A percentile compares a stretch with the other conserved stretches of the same genome.
These are phyloP conservation scores for Pogonophryne albipinna DNA, from an alignment of 2,797 vertebrate species.

Conservation along the genomic window DNA sequence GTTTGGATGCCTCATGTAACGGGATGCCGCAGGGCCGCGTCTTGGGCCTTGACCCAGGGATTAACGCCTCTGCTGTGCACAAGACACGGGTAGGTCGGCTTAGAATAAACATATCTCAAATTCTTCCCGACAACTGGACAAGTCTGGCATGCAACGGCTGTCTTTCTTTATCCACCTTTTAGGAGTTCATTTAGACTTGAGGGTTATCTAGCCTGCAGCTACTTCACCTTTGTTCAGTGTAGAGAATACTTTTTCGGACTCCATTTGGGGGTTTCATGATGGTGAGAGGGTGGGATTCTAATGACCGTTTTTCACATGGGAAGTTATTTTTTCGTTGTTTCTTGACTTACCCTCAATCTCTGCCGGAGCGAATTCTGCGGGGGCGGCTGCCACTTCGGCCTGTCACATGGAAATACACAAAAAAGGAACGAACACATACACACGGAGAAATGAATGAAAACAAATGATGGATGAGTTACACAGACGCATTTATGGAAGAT, in stretches of 20 bases:
- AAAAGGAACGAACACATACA: neutral
- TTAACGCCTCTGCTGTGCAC: conserved; percentile 52
- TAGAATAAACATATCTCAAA: conserved; percentile 77
- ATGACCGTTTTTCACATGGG: neutral
- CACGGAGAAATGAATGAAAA: conserved; percentile 23
- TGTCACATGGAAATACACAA: conserved; percentile 53
- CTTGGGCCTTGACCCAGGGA: conserved; percentile 51
- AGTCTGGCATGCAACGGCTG: neutral
- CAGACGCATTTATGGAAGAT: neutral
- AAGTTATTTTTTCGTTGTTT: neutral
- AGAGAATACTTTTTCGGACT: too few relatives aligned
- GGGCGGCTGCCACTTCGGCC: conserved; percentile 58
- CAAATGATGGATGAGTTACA: neutral
- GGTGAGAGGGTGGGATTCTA: neutral
- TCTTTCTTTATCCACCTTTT: conserved; percentile 6
- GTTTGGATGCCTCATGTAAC: conserved; percentile 48
- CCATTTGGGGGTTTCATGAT: too few relatives aligned
- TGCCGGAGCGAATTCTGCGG: conserved; percentile 87
- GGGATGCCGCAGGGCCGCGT: conserved; percentile 23
- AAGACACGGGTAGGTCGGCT: conserved; percentile 54
- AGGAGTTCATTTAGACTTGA: conserved; percentile 1
- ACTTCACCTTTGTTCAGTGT: neutral
- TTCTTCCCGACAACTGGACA: conserved; percentile 70
- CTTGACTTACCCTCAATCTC: conserved; percentile 96
- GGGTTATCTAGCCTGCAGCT: neutral